Evolutionary conservation across 1,140 invertebrate species (phyloP).

Genomic region (Belonocnema kinseyi): DNA sequence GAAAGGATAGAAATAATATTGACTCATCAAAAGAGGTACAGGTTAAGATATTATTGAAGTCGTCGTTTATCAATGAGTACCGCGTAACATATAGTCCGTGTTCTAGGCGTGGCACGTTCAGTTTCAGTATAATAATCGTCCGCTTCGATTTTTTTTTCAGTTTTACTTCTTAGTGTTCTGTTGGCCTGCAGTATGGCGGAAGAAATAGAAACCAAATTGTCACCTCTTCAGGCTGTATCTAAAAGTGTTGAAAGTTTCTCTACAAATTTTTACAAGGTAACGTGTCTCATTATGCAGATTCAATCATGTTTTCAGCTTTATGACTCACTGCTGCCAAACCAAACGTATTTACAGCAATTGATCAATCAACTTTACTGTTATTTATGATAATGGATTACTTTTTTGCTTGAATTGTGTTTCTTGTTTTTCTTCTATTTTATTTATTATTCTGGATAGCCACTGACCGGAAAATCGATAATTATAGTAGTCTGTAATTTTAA

Average conservation of each 20-base stretch:
- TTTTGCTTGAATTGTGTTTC: not conserved
- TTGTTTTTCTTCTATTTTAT: no score
- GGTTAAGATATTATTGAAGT: no score
- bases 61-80: no score
- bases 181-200: constrained; percentile 38
- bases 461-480: no score
- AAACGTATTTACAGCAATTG: not conserved
- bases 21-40: no score
- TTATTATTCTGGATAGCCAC: no score
- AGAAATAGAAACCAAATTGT: constrained; percentile 34
- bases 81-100: no score
- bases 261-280: constrained; percentile 55
- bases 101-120: no score
- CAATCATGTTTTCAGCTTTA: not conserved
- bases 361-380: not conserved
- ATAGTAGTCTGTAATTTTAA: no score
- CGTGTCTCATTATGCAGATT: constrained; percentile 27
- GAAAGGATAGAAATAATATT: no score
- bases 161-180: constrained; percentile 42
- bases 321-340: not conserved
- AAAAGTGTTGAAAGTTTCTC: constrained; percentile 53
- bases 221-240: constrained; percentile 46
- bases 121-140: not conserved
- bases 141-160: constrained; percentile 47
- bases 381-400: not conserved